Conservation (phyloP, 1,140 invertebrate genomes). For the Frieseomelitta varia region DNA sequence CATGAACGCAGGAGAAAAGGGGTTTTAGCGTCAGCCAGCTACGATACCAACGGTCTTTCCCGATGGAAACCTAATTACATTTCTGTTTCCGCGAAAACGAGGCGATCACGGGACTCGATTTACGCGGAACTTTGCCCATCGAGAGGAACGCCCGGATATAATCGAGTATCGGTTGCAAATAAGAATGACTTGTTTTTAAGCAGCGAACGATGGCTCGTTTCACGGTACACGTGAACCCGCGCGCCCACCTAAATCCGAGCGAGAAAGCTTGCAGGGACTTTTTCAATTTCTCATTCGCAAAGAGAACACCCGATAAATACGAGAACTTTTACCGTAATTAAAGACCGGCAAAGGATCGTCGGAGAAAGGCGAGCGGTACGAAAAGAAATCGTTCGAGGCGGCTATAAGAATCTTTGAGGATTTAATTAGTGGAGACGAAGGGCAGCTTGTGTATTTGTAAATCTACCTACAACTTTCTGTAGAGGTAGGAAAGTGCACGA, state of each 20-base stretch:
- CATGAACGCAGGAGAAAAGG: not conserved
- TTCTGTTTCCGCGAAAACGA: slow-evolving; percentile 10
- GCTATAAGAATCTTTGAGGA: not conserved
- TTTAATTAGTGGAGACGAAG: slow-evolving; percentile 37
- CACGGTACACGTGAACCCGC: slow-evolving; percentile 21
- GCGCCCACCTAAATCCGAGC: not conserved
- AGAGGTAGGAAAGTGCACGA: not conserved
- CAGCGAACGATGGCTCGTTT: slow-evolving; percentile 13
- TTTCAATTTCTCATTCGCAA: slow-evolving; percentile 67
- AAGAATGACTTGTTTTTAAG: slow-evolving; percentile 49
- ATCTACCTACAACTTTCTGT: not conserved
- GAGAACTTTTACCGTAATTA: slow-evolving; percentile 55
- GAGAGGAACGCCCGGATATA: not conserved
- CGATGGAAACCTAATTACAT: not conserved
- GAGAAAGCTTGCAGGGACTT: slow-evolving; percentile 54
- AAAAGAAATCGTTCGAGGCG: slow-evolving; percentile 26
- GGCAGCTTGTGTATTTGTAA: not conserved
- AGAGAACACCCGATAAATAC: slow-evolving; percentile 61
- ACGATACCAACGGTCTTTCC: not conserved
- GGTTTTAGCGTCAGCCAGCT: not conserved
- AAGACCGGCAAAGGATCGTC: slow-evolving; percentile 39
- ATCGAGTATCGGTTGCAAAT: slow-evolving; percentile 33
- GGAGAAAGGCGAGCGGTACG: not conserved
- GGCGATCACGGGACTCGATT: slow-evolving; percentile 7
- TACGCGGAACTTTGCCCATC: slow-evolving; percentile 12